Evolutionary conservation across 2,113 vertebrate genomes (phyloP), one percentile per base, ranked within the genome.

Genomic region (Mandrillus leucophaeus): DNA sequence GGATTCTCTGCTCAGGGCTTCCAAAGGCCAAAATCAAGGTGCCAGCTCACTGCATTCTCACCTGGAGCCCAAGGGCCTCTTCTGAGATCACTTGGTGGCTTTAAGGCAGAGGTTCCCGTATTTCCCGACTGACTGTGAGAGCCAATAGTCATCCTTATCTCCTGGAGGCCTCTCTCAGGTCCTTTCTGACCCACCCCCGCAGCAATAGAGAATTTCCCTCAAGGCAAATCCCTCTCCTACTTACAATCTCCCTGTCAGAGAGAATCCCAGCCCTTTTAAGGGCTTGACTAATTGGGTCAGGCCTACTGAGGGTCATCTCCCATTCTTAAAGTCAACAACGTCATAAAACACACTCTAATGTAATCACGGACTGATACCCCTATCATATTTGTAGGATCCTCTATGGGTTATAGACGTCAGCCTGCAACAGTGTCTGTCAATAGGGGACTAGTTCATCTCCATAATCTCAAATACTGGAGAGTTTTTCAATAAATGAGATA

Each of bases 61-160:
- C 22, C 14, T 6, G 50, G 61, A 22, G 10, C 57, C 59, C 2
- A 0, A 0, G 8, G 14, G 4, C 88, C 14, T 55, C 30, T n/a
- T n/a, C 23, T 0, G 35, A 43, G 45, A 9, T 2, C 32, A 13
- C 4, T 3, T 1, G 1, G 55, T 0, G 6, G 52, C 9, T 61
- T 5, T 7, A 7, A 40, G 22, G 50, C 27, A 4, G 2, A 27
- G 48, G 30, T 17, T 32, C 61, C 5, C 0, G 0, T 8, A 14
- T 70, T 59, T 73, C 66, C 43, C 16, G 27, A 17, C 64, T 3
- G 43, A 17, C 64, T 3, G 1, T 5, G 1, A 64, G 61, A 5
- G 50, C 88, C 72, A 8, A 13, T 59, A 55, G 70, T 5, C 18
- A 20, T 48, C 27, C 23, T 35, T 8, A 3, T 23, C 8, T 16